Conservation (phyloP, 2,797 vertebrate species). For the Malacoraja senta region DNA sequence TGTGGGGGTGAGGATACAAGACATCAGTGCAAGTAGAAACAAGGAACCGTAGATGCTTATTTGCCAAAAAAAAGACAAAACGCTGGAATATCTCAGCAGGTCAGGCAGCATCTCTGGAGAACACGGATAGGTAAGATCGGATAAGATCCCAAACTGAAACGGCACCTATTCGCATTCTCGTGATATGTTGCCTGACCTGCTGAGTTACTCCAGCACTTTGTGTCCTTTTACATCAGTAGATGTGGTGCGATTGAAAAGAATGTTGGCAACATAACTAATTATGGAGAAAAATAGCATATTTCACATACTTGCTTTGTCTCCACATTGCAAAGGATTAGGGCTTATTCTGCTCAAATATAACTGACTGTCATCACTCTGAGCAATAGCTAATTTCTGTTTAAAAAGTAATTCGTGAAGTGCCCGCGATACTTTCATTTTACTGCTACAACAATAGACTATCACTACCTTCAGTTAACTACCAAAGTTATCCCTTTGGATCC, state of each 20-base stretch:
- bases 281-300: neutral
- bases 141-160: no score
- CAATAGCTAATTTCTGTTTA: neutral
- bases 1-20: neutral
- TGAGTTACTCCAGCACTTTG: no score
- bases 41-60: no score
- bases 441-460: neutral
- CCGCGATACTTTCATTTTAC: neutral
- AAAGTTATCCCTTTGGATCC: no score
- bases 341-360: neutral
- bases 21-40: neutral
- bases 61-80: no score
- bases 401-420: neutral
- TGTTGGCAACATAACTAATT: neutral
- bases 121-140: no score
- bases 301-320: neutral
- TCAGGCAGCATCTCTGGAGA: no score
- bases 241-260: neutral
- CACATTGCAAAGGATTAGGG: neutral
- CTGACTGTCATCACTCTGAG: neutral
- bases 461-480: neutral
- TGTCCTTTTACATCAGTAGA: neutral
- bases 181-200: no score
- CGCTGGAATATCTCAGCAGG: no score
- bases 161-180: no score